Base-by-base conservation (phyloP, 2,113 vertebrate species). In the Mixornis gularis region DNA sequence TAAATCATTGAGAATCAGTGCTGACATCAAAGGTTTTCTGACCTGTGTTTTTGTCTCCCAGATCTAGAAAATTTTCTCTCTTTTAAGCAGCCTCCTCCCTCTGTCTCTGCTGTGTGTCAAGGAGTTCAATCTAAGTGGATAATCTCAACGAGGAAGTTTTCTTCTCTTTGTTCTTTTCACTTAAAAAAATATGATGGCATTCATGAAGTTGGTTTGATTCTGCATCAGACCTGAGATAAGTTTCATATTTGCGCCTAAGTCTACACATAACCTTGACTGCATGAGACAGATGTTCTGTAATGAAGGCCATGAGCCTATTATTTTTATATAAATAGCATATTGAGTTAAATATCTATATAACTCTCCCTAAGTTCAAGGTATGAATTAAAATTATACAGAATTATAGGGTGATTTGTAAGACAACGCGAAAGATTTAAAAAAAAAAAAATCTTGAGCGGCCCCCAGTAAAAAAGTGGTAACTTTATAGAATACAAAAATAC, bases 221-320 rank as follows among this genome's bases (percentile, higher is more conserved):
- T 78, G 56, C 34, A 52, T 41, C 4, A 1, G 65, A 64, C 80
- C 40, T 89, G 52, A 80, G 60, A 63, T 40, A 48, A 63, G 49
- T 71, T 93, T 94, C 49, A 25, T 91, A 26, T 71, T 85, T 72
- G 41, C 85, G 49, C 30, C 44, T 69, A 34, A 44, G 32, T 68
- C 63, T 82, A 34, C 64, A 53, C 12, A 18, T 89, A 89, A 69
- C 63, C 71, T 91, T 94, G 87, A 40, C 66, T 69, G 20, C 55
- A 79, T 62, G 46, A 91, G 81, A 83, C 62, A 94, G 65, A 93
- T 91, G 73, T 94, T 91, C 91, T 79, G 55, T 72, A 91, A 76
- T 49, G 70, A 94, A 85, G 74, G 91, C 59, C 87, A 85, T 29
- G 18, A 91, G 73, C 41, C 53, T 65, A 38, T 34, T 89, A n/a